Evolutionary conservation across 2,888 invertebrate species (phyloP), one percentile per base, ranked within the genome.

Genomic region (Amiota mariae): DNA sequence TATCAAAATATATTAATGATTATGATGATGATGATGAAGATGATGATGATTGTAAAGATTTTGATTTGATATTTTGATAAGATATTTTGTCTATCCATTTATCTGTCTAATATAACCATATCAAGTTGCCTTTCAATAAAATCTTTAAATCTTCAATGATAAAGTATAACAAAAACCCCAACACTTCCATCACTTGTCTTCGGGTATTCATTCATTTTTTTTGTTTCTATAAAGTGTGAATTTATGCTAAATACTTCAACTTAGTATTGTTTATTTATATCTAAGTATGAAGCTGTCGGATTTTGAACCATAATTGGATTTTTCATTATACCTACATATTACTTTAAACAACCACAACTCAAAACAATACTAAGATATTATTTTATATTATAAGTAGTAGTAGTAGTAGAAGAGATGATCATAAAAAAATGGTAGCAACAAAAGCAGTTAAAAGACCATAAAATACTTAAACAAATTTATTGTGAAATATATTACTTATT

Each of bases 391-490:
- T 36, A 4, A n/a, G n/a, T n/a, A n/a, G n/a, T 36, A 6, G 1
- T 36, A 36, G 2, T 36, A 36, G n/a, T 36, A 6, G 8, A 2
- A 24, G 24, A 24, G 24, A 24, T 24, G 24, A 24, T 24, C 24
- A 24, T 24, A 36, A 36, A 36, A 36, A 36, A 66, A 15, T 82
- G 78, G 86, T 86, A 86, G 85, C 85, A 73, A 81, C 83, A 84
- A 85, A 79, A 82, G 76, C 86, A 81, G 86, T 84, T 84, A 84
- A 85, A 86, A 79, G 75, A 77, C 78, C 77, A 77, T 84, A 84
- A 84, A 86, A 84, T 85, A 85, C 75, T 83, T 75, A 81, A 83
- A 84, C 84, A 80, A 79, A 80, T 84, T 86, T 78, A 86, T 85
- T 86, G 82, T 64, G 83, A 70, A 84, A 86, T 57, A 24, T 24